These are phyloP conservation scores for Acronicta psi DNA, from an alignment of 2,888 invertebrate genomes.

Conservation along the genomic window DNA sequence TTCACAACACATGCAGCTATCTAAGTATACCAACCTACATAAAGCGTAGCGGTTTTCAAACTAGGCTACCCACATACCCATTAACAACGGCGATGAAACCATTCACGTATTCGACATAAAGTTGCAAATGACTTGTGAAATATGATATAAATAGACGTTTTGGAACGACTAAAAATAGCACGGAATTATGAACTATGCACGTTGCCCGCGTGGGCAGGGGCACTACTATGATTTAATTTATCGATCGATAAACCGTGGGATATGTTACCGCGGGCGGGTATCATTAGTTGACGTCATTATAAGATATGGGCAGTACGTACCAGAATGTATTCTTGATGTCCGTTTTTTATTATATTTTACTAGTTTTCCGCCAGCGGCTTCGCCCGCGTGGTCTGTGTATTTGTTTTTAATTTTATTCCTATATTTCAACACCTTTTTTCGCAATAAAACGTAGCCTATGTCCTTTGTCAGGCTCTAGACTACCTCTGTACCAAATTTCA, in stretches of 20 bases:
- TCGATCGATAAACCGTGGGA: slow-evolving; percentile 24
- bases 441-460: no score
- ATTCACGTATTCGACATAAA: slow-evolving; percentile 4
- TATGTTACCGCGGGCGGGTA: slow-evolving; percentile 13
- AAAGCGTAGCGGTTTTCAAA: background rate
- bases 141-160: slow-evolving; percentile 8
- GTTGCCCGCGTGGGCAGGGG: slow-evolving; percentile 22
- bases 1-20: no score
- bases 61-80: background rate
- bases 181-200: slow-evolving; percentile 32
- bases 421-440: no score
- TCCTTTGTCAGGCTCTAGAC: no score
- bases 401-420: no score
- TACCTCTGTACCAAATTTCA: no score
- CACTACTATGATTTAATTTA: slow-evolving; percentile 22
- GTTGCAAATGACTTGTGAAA: slow-evolving; percentile 2
- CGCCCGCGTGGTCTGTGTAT: no score
- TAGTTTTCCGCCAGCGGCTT: no score
- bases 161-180: slow-evolving; percentile 22
- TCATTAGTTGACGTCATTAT: slow-evolving; percentile 32
- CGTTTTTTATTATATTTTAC: background rate
- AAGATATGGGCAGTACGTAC: slow-evolving; percentile 20
- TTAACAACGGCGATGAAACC: background rate
- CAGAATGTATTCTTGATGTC: slow-evolving; percentile 15
- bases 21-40: no score